A percentile compares a stretch with the other conserved stretches of the same genome.
Conservation (phyloP, 2,113 vertebrate species). For the Gymnarchus niloticus region DNA sequence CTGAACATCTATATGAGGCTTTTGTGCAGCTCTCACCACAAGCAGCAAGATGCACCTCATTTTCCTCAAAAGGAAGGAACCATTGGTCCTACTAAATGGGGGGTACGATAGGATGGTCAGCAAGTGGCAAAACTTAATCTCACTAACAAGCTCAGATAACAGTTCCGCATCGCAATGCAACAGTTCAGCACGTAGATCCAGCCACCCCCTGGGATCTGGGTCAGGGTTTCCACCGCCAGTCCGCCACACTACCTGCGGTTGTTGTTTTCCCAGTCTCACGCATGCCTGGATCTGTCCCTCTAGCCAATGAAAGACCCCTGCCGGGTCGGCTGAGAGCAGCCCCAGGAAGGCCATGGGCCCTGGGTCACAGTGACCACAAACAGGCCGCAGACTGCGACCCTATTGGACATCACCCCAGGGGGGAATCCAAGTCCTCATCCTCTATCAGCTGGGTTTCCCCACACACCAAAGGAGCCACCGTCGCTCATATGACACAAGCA, state of each 20-base stretch:
- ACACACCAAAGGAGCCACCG: too few species aligned
- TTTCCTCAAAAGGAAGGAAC: background rate
- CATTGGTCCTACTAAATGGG: background rate
- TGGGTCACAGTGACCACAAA: background rate
- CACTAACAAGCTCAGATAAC: background rate
- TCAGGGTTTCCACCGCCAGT: background rate
- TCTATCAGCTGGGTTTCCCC: background rate
- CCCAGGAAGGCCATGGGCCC: background rate
- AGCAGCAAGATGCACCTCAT: background rate
- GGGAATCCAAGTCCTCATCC: background rate
- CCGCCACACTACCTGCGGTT: background rate
- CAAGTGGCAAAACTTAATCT: background rate
- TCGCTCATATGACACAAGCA: too few species aligned
- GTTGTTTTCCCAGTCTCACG: background rate
- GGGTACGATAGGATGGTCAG: background rate
- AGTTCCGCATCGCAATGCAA: background rate
- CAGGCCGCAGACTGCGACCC: background rate
- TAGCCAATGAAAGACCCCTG: background rate
- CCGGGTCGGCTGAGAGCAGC: background rate
- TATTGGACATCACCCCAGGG: background rate
- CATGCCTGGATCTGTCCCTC: background rate
- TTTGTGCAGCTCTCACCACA: background rate
- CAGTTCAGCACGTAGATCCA: background rate
- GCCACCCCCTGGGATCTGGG: background rate
- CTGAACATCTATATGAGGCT: background rate